Percentiles rank a stretch among this genome's conserved stretches.
These are phyloP conservation scores for Euwallacea similis DNA, from an alignment of 1,140 invertebrate genomes.

Conservation along the genomic window DNA sequence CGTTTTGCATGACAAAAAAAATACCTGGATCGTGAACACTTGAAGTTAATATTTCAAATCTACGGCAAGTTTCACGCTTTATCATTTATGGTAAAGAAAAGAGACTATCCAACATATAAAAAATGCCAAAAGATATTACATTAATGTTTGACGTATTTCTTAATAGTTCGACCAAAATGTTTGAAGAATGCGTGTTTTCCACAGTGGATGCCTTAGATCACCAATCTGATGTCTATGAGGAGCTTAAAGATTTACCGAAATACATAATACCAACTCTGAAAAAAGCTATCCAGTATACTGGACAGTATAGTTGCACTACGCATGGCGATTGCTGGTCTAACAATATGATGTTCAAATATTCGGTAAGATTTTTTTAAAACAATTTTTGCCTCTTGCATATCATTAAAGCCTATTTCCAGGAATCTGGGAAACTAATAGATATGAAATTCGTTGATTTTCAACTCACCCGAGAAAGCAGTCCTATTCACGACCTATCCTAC, in stretches of 20 bases:
- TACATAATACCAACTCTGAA: not conserved
- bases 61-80: slow-evolving; percentile 34
- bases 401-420: slow-evolving; percentile 20
- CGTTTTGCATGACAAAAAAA: slow-evolving; percentile 8
- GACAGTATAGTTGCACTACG: too few relatives aligned
- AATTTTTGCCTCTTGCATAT: slow-evolving; percentile 40
- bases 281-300: slow-evolving; percentile 24
- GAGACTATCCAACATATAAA: slow-evolving; percentile 41
- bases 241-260: not conserved
- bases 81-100: slow-evolving; percentile 53
- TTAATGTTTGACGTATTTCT: slow-evolving; percentile 44
- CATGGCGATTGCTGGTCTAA: slow-evolving; percentile 32
- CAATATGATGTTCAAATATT: slow-evolving; percentile 39
- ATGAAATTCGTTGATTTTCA: slow-evolving; percentile 60
- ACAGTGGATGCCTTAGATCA: not conserved
- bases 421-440: slow-evolving; percentile 21
- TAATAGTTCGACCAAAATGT: not conserved
- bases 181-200: not conserved
- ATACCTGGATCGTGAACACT: slow-evolving; percentile 13
- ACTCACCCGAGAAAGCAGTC: slow-evolving; percentile 58
- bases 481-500: slow-evolving; percentile 61
- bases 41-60: slow-evolving; percentile 17
- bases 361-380: slow-evolving; percentile 27
- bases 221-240: too few relatives aligned
- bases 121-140: slow-evolving; percentile 5